A percentile compares a stretch with the other conserved stretches of the same genome.
Evolutionary conservation across 2,797 vertebrate genomes (phyloP).

Genomic region (Tadarida brasiliensis): DNA sequence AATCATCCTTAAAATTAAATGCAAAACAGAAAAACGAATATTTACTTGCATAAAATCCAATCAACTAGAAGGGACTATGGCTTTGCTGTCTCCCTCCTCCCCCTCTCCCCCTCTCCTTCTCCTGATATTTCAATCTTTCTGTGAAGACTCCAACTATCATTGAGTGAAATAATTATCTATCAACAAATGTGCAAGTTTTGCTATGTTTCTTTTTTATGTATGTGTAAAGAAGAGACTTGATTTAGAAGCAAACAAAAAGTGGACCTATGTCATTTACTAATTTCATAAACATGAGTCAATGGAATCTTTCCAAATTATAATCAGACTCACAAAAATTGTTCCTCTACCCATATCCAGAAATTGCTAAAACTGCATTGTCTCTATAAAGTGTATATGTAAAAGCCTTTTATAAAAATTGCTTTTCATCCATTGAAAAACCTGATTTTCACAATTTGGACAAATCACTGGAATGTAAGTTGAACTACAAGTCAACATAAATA

Average conservation of each 20-base stretch:
- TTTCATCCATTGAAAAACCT: neutral
- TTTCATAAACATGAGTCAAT: neutral
- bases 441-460: neutral
- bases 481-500: constrained; percentile 18
- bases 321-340: neutral
- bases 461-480: neutral
- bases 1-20: constrained; percentile 12
- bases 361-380: neutral
- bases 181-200: neutral
- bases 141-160: neutral
- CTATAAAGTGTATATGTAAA: neutral
- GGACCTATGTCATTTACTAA: neutral
- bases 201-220: neutral
- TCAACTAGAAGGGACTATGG: neutral
- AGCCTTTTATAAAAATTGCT: neutral
- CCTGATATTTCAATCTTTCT: neutral
- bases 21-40: constrained; percentile 4
- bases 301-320: neutral
- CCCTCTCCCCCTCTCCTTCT: no score
- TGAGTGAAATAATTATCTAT: neutral
- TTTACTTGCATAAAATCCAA: neutral
- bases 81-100: neutral
- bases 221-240: neutral
- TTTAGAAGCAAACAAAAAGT: neutral
- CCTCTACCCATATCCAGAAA: neutral